Percentiles rank a stretch among this genome's conserved stretches.
These are phyloP conservation scores for Salarias fasciatus DNA, from an alignment of 2,797 vertebrate genomes.

Conservation along the genomic window DNA sequence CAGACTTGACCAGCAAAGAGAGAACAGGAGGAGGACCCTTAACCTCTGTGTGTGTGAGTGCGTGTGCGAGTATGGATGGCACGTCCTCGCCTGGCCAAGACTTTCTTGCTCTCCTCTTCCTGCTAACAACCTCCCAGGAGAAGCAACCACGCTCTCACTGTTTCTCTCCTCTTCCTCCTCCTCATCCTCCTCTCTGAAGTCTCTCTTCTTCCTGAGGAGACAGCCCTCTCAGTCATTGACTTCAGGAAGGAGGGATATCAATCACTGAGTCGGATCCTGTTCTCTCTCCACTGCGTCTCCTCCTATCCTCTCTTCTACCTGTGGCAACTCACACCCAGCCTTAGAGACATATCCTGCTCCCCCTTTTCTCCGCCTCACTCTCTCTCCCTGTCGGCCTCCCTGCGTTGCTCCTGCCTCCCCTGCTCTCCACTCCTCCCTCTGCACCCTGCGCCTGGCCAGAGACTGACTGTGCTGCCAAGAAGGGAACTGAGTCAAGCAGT, in stretches of 20 bases:
- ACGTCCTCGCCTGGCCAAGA: slow-evolving; percentile 52
- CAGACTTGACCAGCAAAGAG: slow-evolving; percentile 76
- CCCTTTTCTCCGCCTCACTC: slow-evolving; percentile 28
- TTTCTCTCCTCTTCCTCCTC: slow-evolving; percentile 41
- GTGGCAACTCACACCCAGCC: slow-evolving; percentile 69
- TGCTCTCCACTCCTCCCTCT: slow-evolving; percentile 43
- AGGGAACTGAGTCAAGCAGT: slow-evolving; percentile 75
- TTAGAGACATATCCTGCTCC: slow-evolving; percentile 64
- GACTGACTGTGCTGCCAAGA: slow-evolving; percentile 70
- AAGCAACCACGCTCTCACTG: slow-evolving; percentile 36
- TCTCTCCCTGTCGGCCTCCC: no score
- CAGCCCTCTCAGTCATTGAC: slow-evolving; percentile 53
- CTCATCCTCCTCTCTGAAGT: slow-evolving; percentile 56
- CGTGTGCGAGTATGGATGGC: slow-evolving; percentile 34
- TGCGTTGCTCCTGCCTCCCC: slow-evolving; percentile 6
- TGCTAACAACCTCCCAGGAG: slow-evolving; percentile 69
- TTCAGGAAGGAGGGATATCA: slow-evolving; percentile 63
- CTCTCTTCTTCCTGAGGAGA: slow-evolving; percentile 51
- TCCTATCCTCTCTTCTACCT: slow-evolving; percentile 50
- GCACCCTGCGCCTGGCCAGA: slow-evolving; percentile 70
- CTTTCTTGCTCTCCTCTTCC: slow-evolving; percentile 50
- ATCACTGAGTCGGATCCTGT: slow-evolving; percentile 62
- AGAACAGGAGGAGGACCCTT: slow-evolving; percentile 75
- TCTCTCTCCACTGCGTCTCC: slow-evolving; percentile 59
- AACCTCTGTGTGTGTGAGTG: slow-evolving; percentile 34